Evolutionary conservation across 2,113 vertebrate species (phyloP).

Genomic region (Tinamus guttatus): DNA sequence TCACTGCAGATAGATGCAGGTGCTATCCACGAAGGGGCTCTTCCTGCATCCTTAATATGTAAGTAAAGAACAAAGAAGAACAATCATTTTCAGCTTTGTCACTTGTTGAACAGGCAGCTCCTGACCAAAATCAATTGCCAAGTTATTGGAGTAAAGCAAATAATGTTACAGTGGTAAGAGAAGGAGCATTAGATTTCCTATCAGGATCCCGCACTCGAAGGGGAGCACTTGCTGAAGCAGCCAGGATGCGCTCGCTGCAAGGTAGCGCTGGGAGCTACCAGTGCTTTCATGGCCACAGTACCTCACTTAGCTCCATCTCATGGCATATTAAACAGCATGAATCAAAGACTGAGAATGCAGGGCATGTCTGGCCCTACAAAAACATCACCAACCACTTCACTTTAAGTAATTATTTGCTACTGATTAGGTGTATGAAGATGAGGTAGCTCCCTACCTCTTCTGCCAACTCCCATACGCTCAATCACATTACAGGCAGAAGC

Average conservation of each 20-base stretch:
- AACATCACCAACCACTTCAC: slow-evolving; percentile 32
- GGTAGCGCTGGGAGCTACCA: neutral
- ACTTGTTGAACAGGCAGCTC: neutral
- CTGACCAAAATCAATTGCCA: neutral
- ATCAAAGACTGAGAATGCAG: slow-evolving; percentile 50
- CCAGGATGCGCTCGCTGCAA: neutral
- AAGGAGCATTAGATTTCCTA: neutral
- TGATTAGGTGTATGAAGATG: slow-evolving; percentile 48
- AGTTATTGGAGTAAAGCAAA: neutral
- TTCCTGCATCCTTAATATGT: neutral
- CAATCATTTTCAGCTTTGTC: neutral
- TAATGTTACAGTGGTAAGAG: neutral
- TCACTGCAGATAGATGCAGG: neutral
- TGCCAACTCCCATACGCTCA: slow-evolving; percentile 22
- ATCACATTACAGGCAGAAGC: neutral
- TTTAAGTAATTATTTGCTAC: slow-evolving; percentile 52
- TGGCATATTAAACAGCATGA: slow-evolving; percentile 7
- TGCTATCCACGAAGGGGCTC: neutral
- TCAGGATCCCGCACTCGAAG: neutral
- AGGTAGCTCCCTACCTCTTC: slow-evolving; percentile 14
- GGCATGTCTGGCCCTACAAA: slow-evolving; percentile 41
- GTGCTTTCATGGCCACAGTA: slow-evolving; percentile 13
- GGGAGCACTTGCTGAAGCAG: neutral
- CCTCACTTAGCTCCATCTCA: neutral
- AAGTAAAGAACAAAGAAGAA: neutral